These are phyloP conservation scores for Hippocampus barbouri DNA, from an alignment of 2,113 vertebrate species.

Conservation along the genomic window DNA sequence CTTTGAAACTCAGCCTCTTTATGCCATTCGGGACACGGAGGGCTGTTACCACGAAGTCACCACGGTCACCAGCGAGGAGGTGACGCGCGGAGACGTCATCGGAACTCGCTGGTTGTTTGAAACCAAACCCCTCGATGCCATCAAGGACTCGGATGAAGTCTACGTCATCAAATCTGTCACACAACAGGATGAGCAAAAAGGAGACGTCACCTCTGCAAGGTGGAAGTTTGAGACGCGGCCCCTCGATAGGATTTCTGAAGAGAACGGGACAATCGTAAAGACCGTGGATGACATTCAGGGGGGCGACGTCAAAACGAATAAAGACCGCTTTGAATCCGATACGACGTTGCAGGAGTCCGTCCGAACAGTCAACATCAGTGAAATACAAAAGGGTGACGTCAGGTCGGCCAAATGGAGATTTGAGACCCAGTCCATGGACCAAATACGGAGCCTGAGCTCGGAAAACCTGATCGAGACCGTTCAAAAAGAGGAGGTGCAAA, in stretches of 20 bases:
- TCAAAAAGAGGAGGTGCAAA: constrained; percentile 77
- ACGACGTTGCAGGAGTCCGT: constrained; percentile 60
- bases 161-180: constrained; percentile 88
- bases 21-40: constrained; percentile 86
- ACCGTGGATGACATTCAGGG: constrained; percentile 79
- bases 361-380: constrained; percentile 82
- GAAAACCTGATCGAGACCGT: constrained; percentile 79
- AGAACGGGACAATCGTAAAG: constrained; percentile 65
- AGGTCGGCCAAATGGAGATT: constrained; percentile 87
- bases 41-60: constrained; percentile 88
- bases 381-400: constrained; percentile 86
- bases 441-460: constrained; percentile 79
- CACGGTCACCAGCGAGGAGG: constrained; percentile 87
- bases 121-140: constrained; percentile 86
- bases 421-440: constrained; percentile 84
- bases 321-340: constrained; percentile 80
- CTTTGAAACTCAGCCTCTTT: constrained; percentile 88
- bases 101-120: constrained; percentile 90
- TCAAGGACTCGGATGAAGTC: constrained; percentile 80
- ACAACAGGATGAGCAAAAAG: constrained; percentile 85
- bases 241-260: constrained; percentile 80
- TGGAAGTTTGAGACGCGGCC: constrained; percentile 90
- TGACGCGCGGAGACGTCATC: constrained; percentile 81
- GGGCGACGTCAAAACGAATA: constrained; percentile 80
- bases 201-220: constrained; percentile 82